Base-by-base conservation (phyloP, 2,888 invertebrate species). In the Leptinotarsa haldemani region DNA sequence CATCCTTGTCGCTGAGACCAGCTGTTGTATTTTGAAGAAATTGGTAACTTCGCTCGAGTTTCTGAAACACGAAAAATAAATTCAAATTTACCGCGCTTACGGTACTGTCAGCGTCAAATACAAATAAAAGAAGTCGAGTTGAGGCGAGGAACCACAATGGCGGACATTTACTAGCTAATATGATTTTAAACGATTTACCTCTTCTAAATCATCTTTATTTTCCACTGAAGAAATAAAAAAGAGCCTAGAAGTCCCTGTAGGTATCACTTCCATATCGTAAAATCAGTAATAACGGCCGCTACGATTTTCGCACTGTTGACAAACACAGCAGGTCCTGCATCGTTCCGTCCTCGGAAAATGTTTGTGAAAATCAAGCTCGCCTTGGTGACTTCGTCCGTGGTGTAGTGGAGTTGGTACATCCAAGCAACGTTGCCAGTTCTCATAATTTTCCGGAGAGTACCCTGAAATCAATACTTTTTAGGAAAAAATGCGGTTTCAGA, bases 1-100 rank as follows among this genome's bases (percentile, higher is more conserved):
- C 93, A 89, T 98, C 97, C 85, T 97, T 95, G 85, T 98, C 98
- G 82, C 95, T 96, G 83, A 96, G 91, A 80, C 96, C 96, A 79
- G 92, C 90, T 74, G 93, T 93, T 82, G 96, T 89, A 82, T 91
- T 92, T 88, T 94, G 94, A 78, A 97, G 90, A 84, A 91, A 92
- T 83, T 90, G 90, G 88, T 94, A 95, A 83, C 95, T 94, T 85
- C 95, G 92, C 87, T 97, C 97, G 85, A 95, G 94, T 91, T 95
- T 95, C 97, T 98, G 92, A 85, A 90, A 91, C 83, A 79, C 82
- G 84, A 86, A 76, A 74, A 79, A 67, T 63, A 70, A 77, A 80
- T 75, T 69, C 65, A 76, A 83, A 83, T 86, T 86, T 83, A 82
- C 83, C 84, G 86, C 86, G 80, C 77, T 82, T 82, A 80, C 81